Percentiles rank a stretch among this genome's conserved stretches.
These are phyloP conservation scores for Gallinago media DNA, from an alignment of 2,113 vertebrate genomes.

Conservation along the genomic window DNA sequence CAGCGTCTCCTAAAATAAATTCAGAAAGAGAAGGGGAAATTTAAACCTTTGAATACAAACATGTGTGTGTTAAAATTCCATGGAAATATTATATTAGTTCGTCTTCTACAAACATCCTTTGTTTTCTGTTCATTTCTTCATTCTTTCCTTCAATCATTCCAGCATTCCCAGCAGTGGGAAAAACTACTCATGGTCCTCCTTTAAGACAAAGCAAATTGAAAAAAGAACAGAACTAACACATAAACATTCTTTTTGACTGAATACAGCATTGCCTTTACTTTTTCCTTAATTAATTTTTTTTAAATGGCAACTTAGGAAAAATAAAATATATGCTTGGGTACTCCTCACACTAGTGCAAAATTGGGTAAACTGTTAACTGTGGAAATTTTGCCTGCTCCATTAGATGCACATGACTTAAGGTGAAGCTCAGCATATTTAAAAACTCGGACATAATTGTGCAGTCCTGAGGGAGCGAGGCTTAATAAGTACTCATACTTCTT, in stretches of 20 bases:
- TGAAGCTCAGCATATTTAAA: conserved; percentile 33
- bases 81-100: background rate
- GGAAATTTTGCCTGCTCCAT: background rate
- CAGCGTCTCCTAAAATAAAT: background rate
- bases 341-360: background rate
- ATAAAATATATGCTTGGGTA: background rate
- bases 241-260: background rate
- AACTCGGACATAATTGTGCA: background rate
- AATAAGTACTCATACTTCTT: conserved; percentile 13
- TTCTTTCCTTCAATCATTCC: background rate
- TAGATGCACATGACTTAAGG: background rate
- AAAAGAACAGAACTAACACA: background rate
- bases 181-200: background rate
- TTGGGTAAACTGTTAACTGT: background rate
- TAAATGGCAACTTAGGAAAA: background rate
- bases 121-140: background rate
- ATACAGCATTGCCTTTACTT: background rate
- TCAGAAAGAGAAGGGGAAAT: background rate
- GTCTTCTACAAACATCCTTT: background rate
- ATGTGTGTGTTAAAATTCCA: background rate
- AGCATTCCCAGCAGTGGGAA: background rate
- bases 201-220: background rate
- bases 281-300: background rate
- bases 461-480: conserved; percentile 16
- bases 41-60: background rate